Percentiles rank a stretch among this genome's conserved stretches.
These are phyloP conservation scores for Muscina levida DNA, from an alignment of 2,888 invertebrate species.

Conservation along the genomic window DNA sequence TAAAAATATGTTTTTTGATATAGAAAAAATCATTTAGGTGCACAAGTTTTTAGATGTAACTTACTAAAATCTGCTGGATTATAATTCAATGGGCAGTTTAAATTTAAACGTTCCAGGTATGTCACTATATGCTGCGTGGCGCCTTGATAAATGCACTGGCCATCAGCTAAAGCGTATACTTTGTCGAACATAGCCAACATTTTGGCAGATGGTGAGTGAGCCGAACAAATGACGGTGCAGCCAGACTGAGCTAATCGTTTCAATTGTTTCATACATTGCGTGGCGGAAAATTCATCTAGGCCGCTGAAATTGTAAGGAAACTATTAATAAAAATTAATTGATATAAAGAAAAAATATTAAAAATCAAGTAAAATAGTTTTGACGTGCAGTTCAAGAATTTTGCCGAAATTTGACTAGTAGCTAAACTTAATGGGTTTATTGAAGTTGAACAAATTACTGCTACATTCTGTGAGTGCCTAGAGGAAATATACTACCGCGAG, in stretches of 20 bases:
- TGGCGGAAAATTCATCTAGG: constrained; percentile 93
- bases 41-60: too few species aligned
- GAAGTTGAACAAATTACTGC: too few species aligned
- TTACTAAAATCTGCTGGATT: constrained; percentile 98
- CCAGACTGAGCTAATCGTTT: constrained; percentile 91
- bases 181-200: constrained; percentile 95
- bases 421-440: too few species aligned
- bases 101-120: constrained; percentile 87
- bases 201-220: constrained; percentile 96
- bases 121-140: constrained; percentile 88
- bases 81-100: constrained; percentile 94
- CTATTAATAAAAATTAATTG: too few species aligned
- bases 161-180: constrained; percentile 92
- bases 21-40: too few species aligned
- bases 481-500: too few species aligned
- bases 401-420: too few species aligned
- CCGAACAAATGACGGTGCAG: constrained; percentile 94
- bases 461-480: too few species aligned
- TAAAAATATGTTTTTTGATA: too few species aligned
- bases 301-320: constrained; percentile 83
- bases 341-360: too few species aligned
- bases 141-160: constrained; percentile 95
- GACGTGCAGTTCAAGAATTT: too few species aligned
- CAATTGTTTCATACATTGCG: constrained; percentile 91
- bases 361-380: too few species aligned